Evolutionary conservation across 1,140 invertebrate genomes (phyloP), one percentile per base, ranked within the genome.

Genomic region (Drosophila auraria): DNA sequence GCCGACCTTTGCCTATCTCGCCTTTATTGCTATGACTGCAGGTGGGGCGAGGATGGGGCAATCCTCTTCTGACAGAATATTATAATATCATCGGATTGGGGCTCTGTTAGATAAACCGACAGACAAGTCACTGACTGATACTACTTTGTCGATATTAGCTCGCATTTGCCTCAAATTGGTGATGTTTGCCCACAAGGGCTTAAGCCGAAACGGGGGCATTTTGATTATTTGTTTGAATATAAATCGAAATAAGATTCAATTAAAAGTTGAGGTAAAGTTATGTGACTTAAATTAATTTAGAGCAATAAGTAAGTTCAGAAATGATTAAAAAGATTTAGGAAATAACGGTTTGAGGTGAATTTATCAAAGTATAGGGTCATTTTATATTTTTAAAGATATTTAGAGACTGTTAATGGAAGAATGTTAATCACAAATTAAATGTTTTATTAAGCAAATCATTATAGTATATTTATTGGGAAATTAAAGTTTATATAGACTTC

Each of bases 51-150:
- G 23, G 23, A 14, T 23, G 27, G 53, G 69, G 27, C 36, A 59
- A 73, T 53, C 54, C 47, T n/a, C 63, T 77, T 66, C 51, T 33
- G 61, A 60, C 72, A 14, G 23, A 73, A 66, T 65, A 53, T 64
- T 56, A 58, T 73, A 50, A 57, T 64, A 60, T 73, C 71, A 73
- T 45, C 38, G 50, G 27, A n/a, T 72, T 59, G 36, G 25, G 30
- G 23, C 15, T n/a, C 20, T 2, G 27, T 36, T 49, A 44, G 68
- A 53, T 73, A 53, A 38, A 58, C 44, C 36, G 2, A 7, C 64
- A 71, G 27, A 6, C 40, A 57, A 71, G 63, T 54, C 63, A 71
- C 51, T 71, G 68, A 69, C 68, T 71, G 63, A 69, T 72, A 72
- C 23, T 45, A 65, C 17, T 23, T 8, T 15, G 0, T 47, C 30